phyloP scores from a whole-genome alignment of 2,888 invertebrate genomes.

The Leptinotarsa peninsularis region DNA sequence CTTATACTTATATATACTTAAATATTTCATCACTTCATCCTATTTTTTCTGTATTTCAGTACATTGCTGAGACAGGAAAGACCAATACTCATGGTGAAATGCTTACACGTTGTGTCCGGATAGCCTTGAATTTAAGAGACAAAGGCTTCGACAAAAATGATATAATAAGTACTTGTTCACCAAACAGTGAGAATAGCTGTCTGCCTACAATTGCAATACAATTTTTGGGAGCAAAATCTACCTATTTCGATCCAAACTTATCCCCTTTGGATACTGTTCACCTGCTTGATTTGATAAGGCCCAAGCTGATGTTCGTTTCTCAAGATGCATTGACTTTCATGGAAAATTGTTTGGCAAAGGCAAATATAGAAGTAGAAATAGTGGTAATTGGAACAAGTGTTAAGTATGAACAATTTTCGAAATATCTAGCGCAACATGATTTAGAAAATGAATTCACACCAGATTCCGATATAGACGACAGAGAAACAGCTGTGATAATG shows the following conservation, averaged over 20 bases:
- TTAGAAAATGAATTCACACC: slow-evolving; percentile 51
- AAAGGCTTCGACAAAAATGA: slow-evolving; percentile 38
- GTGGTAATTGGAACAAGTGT: slow-evolving; percentile 52
- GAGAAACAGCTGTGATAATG: slow-evolving; percentile 51
- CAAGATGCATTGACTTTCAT: slow-evolving; percentile 39
- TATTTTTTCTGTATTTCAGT: slow-evolving; percentile 32
- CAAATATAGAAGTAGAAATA: slow-evolving; percentile 45
- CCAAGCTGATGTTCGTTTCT: slow-evolving; percentile 45
- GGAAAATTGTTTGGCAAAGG: slow-evolving; percentile 39
- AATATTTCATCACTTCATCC: no score
- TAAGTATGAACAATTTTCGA: slow-evolving; percentile 42
- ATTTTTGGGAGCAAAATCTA: slow-evolving; percentile 63
- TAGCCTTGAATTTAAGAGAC: slow-evolving; percentile 36
- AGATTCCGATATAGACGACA: slow-evolving; percentile 32
- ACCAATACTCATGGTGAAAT: slow-evolving; percentile 34
- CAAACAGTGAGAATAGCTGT: slow-evolving; percentile 39
- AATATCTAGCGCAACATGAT: slow-evolving; percentile 40
- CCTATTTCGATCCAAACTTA: slow-evolving; percentile 55
- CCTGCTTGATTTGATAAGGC: slow-evolving; percentile 41
- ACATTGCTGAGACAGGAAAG: slow-evolving; percentile 37
- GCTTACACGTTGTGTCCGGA: slow-evolving; percentile 34
- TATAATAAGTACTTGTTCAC: slow-evolving; percentile 37
- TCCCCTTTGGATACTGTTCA: slow-evolving; percentile 45
- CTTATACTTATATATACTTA: no score
- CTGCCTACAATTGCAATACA: slow-evolving; percentile 67